A percentile compares a stretch with the other conserved stretches of the same genome.
Evolutionary conservation across 2,888 invertebrate genomes (phyloP).

Genomic region (Apotomis betuletana): DNA sequence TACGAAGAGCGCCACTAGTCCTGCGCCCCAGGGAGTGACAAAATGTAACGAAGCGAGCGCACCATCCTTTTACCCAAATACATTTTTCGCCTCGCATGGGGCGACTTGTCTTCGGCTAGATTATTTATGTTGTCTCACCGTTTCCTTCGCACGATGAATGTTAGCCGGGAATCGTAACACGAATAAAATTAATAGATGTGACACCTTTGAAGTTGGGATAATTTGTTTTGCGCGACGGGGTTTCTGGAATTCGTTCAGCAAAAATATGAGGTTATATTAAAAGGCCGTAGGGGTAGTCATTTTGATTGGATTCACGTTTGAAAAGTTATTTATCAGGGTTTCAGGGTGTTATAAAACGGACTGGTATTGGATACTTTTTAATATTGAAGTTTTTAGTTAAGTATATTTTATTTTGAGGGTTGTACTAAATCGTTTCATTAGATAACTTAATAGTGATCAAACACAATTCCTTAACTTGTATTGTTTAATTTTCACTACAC

Average conservation of each 20-base stretch:
- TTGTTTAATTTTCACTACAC: too few species aligned
- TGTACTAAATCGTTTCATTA: too few species aligned
- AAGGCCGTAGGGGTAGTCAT: neutral
- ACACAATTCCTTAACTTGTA: too few species aligned
- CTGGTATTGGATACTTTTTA: neutral
- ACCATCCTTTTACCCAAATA: slow-evolving; percentile 76
- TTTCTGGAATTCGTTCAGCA: slow-evolving; percentile 11
- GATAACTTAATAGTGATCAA: too few species aligned
- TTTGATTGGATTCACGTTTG: slow-evolving; percentile 2
- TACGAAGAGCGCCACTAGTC: slow-evolving; percentile 56
- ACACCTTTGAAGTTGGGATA: slow-evolving; percentile 41
- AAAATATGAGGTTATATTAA: slow-evolving; percentile 7
- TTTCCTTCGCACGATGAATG: slow-evolving; percentile 64
- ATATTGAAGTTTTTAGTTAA: too few species aligned
- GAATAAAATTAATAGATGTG: slow-evolving; percentile 42
- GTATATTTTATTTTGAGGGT: too few species aligned
- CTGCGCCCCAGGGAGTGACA: slow-evolving; percentile 74
- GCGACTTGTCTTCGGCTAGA: slow-evolving; percentile 68
- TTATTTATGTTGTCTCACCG: slow-evolving; percentile 74
- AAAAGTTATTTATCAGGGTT: neutral
- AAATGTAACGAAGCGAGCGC: slow-evolving; percentile 79
- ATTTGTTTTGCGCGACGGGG: slow-evolving; percentile 33
- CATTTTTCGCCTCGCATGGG: slow-evolving; percentile 73
- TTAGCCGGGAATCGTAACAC: slow-evolving; percentile 54
- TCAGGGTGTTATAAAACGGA: neutral